Base-by-base conservation (phyloP, 2,888 invertebrate genomes). In the Drosophila mettleri region DNA sequence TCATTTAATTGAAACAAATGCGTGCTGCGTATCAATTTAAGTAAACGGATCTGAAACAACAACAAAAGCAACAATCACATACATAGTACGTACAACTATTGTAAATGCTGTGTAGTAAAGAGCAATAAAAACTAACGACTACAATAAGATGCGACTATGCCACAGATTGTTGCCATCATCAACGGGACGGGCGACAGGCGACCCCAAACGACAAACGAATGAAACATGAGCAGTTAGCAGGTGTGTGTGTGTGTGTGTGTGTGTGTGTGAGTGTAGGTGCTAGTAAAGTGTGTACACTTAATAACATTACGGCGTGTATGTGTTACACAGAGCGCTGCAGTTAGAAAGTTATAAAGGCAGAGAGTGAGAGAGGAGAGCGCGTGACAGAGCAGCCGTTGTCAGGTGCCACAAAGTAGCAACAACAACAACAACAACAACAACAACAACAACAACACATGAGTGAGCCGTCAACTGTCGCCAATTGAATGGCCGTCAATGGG, bases 21-120 rank as follows among this genome's bases (percentile, higher is more conserved):
- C 88, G 84, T 85, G 84, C 88, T 86, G 86, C 84, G 88, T 88
- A 85, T 86, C 88, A 85, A 88, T 85, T 85, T 86, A 80, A 66
- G 80, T 62, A 65, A 70, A 69, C 66, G 55, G 52, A 58, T 59
- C 61, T 22, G 48, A 62, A 51, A 41, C 68, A 67, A 43, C 58
- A 69, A 46, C 22, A 53, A 52, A 46, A 33, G 57, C 48, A 33
- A 33, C 48, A 57, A 52, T 53, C 46, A 46, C 52, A 49, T 46
- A 54, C 38, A 48, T 36, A 39, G 43, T 31, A 43, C 43, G 53
- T 46, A 58, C 39, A 64, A 65, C 69, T 60, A 65, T 71, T 62
- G 58, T 65, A 60, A 62, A 55, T 43, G 68, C 48, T 65, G 60
- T 51, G 49, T 49, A 55, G 70, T 68, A 70, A 75, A 77, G 58